Evolutionary conservation across 2,797 vertebrate genomes (phyloP).

Genomic region (Sibirionetta formosa): DNA sequence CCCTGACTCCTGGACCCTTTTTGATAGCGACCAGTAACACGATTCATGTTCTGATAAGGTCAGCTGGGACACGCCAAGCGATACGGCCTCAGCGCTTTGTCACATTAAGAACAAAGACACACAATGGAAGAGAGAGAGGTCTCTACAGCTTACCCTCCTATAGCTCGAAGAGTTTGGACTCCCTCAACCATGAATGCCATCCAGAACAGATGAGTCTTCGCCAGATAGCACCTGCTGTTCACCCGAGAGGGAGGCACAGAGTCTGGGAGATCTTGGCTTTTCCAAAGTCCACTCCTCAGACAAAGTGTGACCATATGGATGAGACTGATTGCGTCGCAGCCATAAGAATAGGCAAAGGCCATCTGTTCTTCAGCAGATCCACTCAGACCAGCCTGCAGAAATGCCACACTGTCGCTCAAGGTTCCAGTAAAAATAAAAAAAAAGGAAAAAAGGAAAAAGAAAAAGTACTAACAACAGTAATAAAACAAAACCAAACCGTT

Average conservation of each 20-base stretch:
- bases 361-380: conserved; percentile 63
- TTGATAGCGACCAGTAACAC: conserved; percentile 5
- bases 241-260: conserved; percentile 50
- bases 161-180: conserved; percentile 47
- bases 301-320: conserved; percentile 74
- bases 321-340: conserved; percentile 62
- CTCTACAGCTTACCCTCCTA: conserved; percentile 59
- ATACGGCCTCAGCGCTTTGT: conserved; percentile 57
- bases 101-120: conserved; percentile 67
- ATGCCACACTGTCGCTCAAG: conserved; percentile 56
- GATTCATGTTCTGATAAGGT: not conserved
- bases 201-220: conserved; percentile 71
- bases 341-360: conserved; percentile 69
- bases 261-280: conserved; percentile 66
- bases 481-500: conserved; percentile 58
- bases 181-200: conserved; percentile 65
- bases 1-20: conserved; percentile 51
- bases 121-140: conserved; percentile 46
- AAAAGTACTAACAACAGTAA: not conserved
- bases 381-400: conserved; percentile 46
- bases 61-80: conserved; percentile 53
- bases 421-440: conserved; percentile 33
- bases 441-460: not conserved
- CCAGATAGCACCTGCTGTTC: conserved; percentile 70
- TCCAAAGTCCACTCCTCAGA: conserved; percentile 57